These are phyloP conservation scores for Dendropsophus ebraccatus DNA, from an alignment of 2,113 vertebrate species.

Conservation along the genomic window DNA sequence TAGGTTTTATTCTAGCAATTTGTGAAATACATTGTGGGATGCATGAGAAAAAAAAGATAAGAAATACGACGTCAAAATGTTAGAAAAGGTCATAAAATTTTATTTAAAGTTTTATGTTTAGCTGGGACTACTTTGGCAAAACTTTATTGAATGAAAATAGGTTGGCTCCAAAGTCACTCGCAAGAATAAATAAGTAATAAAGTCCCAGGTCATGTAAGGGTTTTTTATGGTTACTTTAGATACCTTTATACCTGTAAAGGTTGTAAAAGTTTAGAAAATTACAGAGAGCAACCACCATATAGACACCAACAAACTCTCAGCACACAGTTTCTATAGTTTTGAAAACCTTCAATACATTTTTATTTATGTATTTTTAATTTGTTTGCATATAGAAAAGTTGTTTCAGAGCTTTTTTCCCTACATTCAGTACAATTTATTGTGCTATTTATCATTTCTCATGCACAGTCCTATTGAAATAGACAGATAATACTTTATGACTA, in stretches of 20 bases:
- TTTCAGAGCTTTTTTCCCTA: no score
- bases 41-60: slow-evolving; percentile 25
- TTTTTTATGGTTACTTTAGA: background rate
- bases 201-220: background rate
- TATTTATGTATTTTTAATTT: no score
- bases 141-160: background rate
- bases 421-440: no score
- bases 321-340: no score
- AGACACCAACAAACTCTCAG: background rate
- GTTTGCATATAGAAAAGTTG: no score
- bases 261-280: slow-evolving; percentile 1
- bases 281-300: background rate
- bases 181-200: background rate
- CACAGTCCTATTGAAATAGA: no score
- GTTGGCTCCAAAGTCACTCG: background rate
- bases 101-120: slow-evolving; percentile 15
- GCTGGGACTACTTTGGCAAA: background rate
- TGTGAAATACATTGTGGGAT: slow-evolving; percentile 10
- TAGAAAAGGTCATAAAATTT: slow-evolving; percentile 17
- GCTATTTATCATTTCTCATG: no score
- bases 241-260: background rate
- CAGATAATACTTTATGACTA: no score
- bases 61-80: slow-evolving; percentile 19
- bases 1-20: slow-evolving; percentile 12
- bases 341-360: no score